Evolutionary conservation across 2,888 invertebrate species (phyloP).

Genomic region (Leptarthrus brevirostris): DNA sequence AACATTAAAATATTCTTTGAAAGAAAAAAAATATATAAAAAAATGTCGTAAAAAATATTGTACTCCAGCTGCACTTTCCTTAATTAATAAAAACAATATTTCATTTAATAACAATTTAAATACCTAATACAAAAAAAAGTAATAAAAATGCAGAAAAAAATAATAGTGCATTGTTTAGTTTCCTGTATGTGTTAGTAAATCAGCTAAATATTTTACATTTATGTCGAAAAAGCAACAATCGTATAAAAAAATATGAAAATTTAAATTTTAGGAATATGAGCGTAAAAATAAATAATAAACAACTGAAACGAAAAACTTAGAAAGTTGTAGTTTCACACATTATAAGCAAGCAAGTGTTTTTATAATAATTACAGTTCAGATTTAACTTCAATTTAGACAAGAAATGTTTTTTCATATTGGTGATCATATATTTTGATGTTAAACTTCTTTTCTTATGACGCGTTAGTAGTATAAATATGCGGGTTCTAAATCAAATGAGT

Average conservation of each 20-base stretch:
- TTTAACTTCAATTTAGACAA: slow-evolving; percentile 42
- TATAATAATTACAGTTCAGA: slow-evolving; percentile 39
- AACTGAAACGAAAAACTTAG: slow-evolving; percentile 39
- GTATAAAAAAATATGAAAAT: slow-evolving; percentile 27
- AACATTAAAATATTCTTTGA: no score
- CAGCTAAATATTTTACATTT: slow-evolving; percentile 28
- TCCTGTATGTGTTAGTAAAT: slow-evolving; percentile 26
- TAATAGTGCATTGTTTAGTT: slow-evolving; percentile 31
- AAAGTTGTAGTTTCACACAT: slow-evolving; percentile 42
- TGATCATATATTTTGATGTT: no score
- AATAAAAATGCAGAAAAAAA: slow-evolving; percentile 10
- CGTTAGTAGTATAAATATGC: no score
- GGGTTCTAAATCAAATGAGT: no score
- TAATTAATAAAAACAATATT: slow-evolving; percentile 12
- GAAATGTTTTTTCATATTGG: slow-evolving; percentile 39
- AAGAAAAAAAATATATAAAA: no score
- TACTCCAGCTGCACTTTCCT: slow-evolving; percentile 25
- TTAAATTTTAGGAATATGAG: slow-evolving; percentile 32
- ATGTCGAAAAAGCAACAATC: slow-evolving; percentile 14
- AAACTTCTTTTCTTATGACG: no score
- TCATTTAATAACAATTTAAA: slow-evolving; percentile 23
- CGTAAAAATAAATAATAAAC: slow-evolving; percentile 8
- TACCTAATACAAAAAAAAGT: slow-evolving; percentile 15
- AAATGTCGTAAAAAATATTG: slow-evolving; percentile 13
- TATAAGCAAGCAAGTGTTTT: slow-evolving; percentile 33